Evolutionary conservation across 2,113 vertebrate genomes (phyloP).

Genomic region (Mobula hypostoma): DNA sequence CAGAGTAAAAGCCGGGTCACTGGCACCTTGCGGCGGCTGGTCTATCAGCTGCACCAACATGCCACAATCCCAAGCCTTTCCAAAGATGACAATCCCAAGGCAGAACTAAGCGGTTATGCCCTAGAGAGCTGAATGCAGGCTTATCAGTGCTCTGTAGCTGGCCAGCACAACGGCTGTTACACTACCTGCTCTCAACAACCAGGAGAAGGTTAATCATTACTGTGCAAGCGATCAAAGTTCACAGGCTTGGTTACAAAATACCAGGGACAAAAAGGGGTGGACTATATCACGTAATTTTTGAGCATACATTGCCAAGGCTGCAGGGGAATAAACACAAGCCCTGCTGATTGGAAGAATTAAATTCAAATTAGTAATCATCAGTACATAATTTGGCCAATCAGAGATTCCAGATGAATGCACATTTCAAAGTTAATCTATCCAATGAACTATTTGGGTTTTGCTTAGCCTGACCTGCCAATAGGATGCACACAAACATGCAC

Average conservation of each 20-base stretch:
- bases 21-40: too few species aligned
- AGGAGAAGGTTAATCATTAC: constrained; percentile 13
- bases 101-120: neutral
- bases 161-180: neutral
- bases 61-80: too few species aligned
- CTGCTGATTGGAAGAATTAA: neutral
- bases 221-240: neutral
- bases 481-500: too few species aligned
- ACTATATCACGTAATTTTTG: neutral
- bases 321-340: neutral
- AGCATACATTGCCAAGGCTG: neutral
- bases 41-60: too few species aligned
- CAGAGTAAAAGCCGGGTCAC: too few species aligned
- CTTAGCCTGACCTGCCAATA: neutral
- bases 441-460: neutral
- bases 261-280: neutral
- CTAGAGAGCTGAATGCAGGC: neutral
- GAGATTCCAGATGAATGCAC: neutral
- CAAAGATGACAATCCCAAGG: too few species aligned
- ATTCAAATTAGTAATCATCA: neutral
- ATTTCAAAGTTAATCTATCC: neutral
- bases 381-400: neutral
- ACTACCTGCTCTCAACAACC: neutral
- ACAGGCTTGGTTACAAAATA: neutral
- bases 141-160: neutral